Evolutionary conservation across 2,797 vertebrate species (phyloP), one percentile per base, ranked within the genome.

Genomic region (Microchirus variegatus): DNA sequence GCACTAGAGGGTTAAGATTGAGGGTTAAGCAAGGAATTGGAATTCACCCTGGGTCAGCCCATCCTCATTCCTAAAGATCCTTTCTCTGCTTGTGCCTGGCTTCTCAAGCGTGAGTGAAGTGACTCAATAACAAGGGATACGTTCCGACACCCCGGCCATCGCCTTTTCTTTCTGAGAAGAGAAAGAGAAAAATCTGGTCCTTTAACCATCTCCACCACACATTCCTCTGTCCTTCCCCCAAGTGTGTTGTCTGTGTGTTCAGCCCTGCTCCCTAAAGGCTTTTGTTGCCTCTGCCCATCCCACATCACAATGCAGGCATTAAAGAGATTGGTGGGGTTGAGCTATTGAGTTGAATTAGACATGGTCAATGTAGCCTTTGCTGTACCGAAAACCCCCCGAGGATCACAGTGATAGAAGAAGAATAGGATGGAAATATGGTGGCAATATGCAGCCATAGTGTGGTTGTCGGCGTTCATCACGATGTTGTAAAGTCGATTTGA

Each of bases 331-430:
- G 91, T 93, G 75, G 85, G 85, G 87, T 85, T 73, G 81, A 83
- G 86, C 87, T 90, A 90, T 94, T 93, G 84, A 93, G 84, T 70
- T 75, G 86, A 93, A 95, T 95, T 94, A 90, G 93, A 93, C 91
- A 93, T 78, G 91, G 92, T 90, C 91, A 93, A 84, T 93, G 80
- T 91, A 89, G 89, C 92, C 86, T 86, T 90, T 85, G 89, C 89
- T 40, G 83, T 75, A 81, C 89, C 84, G 65, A 85, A 77, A 82
- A 83, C 68, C 82, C 68, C 80, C 68, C 13, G 62, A 61, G 77
- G 68, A 86, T 86, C 88, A 77, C 73, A 83, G 78, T 46, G 70
- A 63, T 63, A 48, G 35, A 1, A 17, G 8, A 1, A 80, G 71
- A 82, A 84, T 68, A 26, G 75, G 52, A 74, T 38, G 63, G 63